Evolutionary conservation across 1,140 invertebrate species (phyloP), one percentile per base, ranked within the genome.

Genomic region (Arion vulgaris): DNA sequence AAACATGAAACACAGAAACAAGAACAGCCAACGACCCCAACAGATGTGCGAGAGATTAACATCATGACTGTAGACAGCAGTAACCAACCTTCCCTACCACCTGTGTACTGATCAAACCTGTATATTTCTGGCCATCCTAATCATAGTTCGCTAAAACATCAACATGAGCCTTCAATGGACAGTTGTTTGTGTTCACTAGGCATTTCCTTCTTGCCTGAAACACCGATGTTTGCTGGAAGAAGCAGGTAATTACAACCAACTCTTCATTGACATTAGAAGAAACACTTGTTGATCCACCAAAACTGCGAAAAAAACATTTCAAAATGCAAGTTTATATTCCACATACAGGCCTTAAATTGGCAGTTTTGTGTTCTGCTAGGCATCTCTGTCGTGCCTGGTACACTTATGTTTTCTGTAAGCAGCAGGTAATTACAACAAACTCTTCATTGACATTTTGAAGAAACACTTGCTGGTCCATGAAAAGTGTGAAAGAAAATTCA

Each of bases 21-120:
- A 90, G 95, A 94, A 87, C 95, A 95, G 91, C 95, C 95, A 57
- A 94, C 94, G 82, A 96, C 96, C 38, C 96, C 96, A 62, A 96
- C 96, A 81, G 96, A 96, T 91, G 95, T 96, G 76, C 84, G 89
- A 36, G 89, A 91, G 84, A 89, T 91, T 57, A 83, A 75, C 81
- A 72, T 86, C 49, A 72, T 80, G 62, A 51, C 74, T 0, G 73
- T 81, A 19, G 74, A 81, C 53, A 82, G 69, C 38, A n/a, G 13
- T 5, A 73, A 41, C 38, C 38, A 73, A 39, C 28, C n/a, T 73
- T 36, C 26, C 1, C 23, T n/a, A 11, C 71, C 71, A 26, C n/a
- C 2, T 28, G 23, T 73, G 39, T 73, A 73, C 38, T 73, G 71
- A 41, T 57, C 2, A 23, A 57, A 57, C 9, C 53, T 57, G 26